phyloP scores from a whole-genome alignment of 92 coral and sea anemone species.

The Siderastrea radians region DNA sequence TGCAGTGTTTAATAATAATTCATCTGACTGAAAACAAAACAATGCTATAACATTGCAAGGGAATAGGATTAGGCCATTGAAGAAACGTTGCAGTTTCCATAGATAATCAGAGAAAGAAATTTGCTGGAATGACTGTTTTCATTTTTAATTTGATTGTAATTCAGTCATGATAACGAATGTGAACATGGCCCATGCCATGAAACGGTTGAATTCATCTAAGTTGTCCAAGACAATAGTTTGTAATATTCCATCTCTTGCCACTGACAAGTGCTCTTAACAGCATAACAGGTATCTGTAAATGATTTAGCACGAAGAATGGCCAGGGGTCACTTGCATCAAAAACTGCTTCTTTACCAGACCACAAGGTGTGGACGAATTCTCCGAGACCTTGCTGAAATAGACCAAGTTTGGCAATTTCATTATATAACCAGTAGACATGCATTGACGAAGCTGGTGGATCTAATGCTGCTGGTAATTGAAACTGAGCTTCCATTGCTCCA shows the following conservation, averaged over 20 bases:
- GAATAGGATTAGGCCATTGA: too few species aligned
- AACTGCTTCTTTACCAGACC: constrained; percentile 62
- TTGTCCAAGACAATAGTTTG: constrained; percentile 45
- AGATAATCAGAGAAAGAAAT: too few species aligned
- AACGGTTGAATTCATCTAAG: not conserved
- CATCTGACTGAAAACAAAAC: too few species aligned
- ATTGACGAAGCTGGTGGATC: constrained; percentile 45
- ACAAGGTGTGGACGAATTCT: constrained; percentile 26
- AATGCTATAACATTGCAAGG: too few species aligned
- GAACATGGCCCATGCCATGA: too few species aligned
- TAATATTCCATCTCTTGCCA: constrained; percentile 37
- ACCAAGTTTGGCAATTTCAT: constrained; percentile 56
- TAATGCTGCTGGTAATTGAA: constrained; percentile 2
- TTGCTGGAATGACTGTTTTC: too few species aligned
- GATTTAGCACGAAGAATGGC: constrained; percentile 61
- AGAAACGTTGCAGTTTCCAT: too few species aligned
- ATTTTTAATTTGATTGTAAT: too few species aligned
- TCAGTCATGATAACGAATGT: too few species aligned
- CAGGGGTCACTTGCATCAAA: constrained; percentile 61
- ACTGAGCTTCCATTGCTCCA: constrained; percentile 54
- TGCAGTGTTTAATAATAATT: too few species aligned
- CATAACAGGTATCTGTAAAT: constrained; percentile 39
- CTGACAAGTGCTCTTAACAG: constrained; percentile 23
- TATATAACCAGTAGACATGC: constrained; percentile 44
- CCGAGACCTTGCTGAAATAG: constrained; percentile 39